Conservation (phyloP, 2,797 vertebrate species). For the Tapirus indicus region DNA sequence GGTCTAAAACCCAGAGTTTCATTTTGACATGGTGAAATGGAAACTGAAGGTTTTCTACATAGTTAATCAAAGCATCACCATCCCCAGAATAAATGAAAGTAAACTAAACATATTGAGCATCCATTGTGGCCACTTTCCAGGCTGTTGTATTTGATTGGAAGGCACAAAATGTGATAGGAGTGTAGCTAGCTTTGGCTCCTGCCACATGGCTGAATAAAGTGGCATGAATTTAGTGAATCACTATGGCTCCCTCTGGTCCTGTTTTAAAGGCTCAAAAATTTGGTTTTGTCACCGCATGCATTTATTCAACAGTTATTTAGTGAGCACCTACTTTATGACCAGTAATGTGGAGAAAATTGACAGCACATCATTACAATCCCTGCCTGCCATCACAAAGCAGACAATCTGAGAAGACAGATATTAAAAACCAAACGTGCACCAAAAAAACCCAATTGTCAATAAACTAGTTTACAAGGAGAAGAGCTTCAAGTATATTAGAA, state of each 20-base stretch:
- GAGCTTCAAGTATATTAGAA: background rate
- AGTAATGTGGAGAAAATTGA: background rate
- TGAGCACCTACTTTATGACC: background rate
- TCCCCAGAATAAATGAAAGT: constrained; percentile 11
- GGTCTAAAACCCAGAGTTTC: background rate
- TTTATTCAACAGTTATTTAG: background rate
- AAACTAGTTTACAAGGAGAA: background rate
- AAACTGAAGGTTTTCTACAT: background rate
- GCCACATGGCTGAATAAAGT: background rate
- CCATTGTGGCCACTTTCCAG: background rate
- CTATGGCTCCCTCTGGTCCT: background rate
- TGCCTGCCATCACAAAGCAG: background rate
- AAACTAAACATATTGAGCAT: background rate
- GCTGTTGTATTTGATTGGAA: background rate
- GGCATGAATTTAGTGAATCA: background rate
- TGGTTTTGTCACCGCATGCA: background rate
- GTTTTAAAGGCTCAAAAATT: background rate
- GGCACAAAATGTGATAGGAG: background rate
- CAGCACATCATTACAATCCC: background rate
- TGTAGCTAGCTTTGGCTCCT: background rate
- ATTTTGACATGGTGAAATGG: background rate
- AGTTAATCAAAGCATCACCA: background rate
- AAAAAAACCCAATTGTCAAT: background rate
- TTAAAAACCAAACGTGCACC: background rate
- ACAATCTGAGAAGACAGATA: background rate